These are phyloP conservation scores for Amphibalanus amphitrite DNA, from an alignment of 1,140 invertebrate genomes.

Conservation along the genomic window DNA sequence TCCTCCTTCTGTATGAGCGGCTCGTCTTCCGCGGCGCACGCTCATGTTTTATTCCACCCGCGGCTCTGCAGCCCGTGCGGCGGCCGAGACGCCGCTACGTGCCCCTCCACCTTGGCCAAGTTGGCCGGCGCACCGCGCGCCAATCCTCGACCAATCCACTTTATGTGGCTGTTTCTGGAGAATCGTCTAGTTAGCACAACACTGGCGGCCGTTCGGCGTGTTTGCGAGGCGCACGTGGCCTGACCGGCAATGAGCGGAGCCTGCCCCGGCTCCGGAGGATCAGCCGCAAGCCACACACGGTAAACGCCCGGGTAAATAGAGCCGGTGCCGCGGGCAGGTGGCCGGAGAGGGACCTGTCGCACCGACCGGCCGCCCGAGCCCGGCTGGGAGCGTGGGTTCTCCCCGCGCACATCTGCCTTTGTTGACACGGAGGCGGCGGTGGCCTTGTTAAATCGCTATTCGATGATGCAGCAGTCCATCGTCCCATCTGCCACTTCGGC, in stretches of 20 bases:
- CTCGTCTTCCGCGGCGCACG: too few relatives aligned
- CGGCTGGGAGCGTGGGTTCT: too few relatives aligned
- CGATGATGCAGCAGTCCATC: not conserved
- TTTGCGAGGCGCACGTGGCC: not conserved
- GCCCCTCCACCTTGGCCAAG: not conserved
- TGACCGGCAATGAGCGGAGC: not conserved
- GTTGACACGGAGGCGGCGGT: not conserved
- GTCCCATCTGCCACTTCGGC: not conserved
- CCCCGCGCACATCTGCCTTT: not conserved
- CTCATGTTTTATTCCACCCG: not conserved
- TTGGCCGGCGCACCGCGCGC: not conserved
- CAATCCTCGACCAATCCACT: not conserved
- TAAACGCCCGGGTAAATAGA: not conserved
- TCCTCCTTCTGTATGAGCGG: too few relatives aligned
- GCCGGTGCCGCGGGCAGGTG: not conserved
- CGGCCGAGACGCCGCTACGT: not conserved
- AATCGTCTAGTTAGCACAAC: conserved; percentile 1
- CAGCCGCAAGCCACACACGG: not conserved
- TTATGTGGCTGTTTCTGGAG: not conserved
- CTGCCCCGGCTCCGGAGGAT: not conserved
- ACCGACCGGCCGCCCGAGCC: too few relatives aligned
- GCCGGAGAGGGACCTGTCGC: not conserved
- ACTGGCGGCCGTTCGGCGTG: not conserved
- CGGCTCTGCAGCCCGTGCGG: too few relatives aligned
- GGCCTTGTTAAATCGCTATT: not conserved